Conservation (phyloP, 2,888 invertebrate species). For the Cactoblastis cactorum region DNA sequence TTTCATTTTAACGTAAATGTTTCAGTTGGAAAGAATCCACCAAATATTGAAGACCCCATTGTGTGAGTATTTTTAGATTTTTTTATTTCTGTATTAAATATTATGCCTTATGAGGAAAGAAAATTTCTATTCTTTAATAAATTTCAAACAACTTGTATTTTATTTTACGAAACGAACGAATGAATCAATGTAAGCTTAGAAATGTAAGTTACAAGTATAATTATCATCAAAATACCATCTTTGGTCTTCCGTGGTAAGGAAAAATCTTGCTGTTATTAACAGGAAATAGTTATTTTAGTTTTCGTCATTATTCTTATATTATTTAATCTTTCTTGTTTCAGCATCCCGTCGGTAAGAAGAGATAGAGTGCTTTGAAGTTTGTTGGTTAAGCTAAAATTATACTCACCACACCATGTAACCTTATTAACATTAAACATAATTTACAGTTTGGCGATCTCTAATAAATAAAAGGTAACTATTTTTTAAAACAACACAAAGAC, state of each 20-base stretch:
- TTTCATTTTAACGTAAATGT: slow-evolving; percentile 14
- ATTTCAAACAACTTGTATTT: no score
- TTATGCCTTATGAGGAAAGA: no score
- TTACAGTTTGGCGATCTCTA: neutral
- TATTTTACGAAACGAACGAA: no score
- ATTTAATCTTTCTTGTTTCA: slow-evolving; percentile 19
- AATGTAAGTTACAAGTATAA: no score
- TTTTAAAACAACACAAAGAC: slow-evolving; percentile 6
- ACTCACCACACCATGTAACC: neutral
- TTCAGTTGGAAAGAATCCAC: slow-evolving; percentile 30
- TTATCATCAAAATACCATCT: no score
- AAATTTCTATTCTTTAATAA: no score
- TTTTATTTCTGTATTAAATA: neutral
- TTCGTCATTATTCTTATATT: neutral
- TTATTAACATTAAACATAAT: neutral
- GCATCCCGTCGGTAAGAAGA: slow-evolving; percentile 23
- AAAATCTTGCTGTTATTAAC: no score
- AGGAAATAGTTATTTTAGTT: no score
- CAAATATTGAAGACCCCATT: slow-evolving; percentile 21
- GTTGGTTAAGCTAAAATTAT: neutral
- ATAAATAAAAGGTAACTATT: neutral
- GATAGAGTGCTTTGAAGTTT: neutral
- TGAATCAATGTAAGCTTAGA: no score
- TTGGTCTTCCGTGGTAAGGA: no score
- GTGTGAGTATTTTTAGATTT: slow-evolving; percentile 16